These are phyloP conservation scores for Ceratothoa steindachneri DNA, from an alignment of 2,888 invertebrate species.

Conservation along the genomic window DNA sequence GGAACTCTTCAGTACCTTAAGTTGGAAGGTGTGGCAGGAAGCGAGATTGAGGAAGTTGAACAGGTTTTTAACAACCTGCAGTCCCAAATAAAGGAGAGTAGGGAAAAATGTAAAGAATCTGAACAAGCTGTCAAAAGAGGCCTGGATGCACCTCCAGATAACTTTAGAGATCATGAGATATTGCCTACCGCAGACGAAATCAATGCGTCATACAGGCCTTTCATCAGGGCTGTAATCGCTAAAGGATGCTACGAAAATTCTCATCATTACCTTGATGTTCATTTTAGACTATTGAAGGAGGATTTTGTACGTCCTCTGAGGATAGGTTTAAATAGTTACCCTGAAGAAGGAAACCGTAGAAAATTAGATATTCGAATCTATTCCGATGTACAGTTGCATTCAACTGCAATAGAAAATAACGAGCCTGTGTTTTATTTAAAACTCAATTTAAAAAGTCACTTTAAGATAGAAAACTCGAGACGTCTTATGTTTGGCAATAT, in stretches of 20 bases:
- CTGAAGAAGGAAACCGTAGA: neutral
- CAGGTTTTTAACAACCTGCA: neutral
- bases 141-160: neutral
- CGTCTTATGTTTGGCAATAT: conserved; percentile 47
- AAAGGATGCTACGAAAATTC: conserved; percentile 63
- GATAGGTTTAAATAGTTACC: conserved; percentile 61
- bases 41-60: neutral
- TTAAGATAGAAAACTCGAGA: conserved; percentile 35
- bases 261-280: conserved; percentile 72
- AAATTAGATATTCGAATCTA: conserved; percentile 33
- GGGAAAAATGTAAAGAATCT: neutral
- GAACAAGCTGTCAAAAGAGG: neutral
- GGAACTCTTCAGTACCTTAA: neutral
- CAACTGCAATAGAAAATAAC: neutral
- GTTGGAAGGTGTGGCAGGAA: neutral
- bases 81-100: neutral
- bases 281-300: conserved; percentile 71
- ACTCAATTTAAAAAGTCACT: conserved; percentile 4
- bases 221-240: conserved; percentile 60
- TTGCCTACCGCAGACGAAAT: neutral
- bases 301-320: conserved; percentile 72
- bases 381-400: conserved; percentile 22
- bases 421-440: conserved; percentile 20
- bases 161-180: conserved; percentile 1
- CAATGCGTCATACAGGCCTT: conserved; percentile 48